Percentiles rank a stretch among this genome's conserved stretches.
These are phyloP conservation scores for Caenorhabditis tropicalis DNA, from an alignment of 1,140 invertebrate species.

Conservation along the genomic window DNA sequence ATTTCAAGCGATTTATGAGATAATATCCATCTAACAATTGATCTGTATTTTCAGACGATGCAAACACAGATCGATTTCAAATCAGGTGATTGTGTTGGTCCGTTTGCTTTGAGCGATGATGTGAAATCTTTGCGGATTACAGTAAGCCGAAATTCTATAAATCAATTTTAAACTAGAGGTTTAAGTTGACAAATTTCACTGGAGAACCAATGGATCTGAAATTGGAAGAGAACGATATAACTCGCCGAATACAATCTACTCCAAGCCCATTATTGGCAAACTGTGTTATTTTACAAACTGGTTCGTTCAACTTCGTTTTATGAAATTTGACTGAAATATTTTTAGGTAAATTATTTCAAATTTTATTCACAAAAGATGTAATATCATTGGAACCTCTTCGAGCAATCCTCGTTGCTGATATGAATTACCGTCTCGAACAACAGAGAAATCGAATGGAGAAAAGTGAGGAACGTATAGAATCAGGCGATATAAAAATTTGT, in stretches of 20 bases:
- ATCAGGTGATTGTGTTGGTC: background rate
- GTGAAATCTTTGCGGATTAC: background rate
- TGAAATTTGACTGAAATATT: background rate
- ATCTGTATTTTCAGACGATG: background rate
- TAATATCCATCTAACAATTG: no score
- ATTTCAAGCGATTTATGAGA: no score
- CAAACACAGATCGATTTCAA: background rate
- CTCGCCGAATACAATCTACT: background rate
- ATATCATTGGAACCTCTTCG: background rate
- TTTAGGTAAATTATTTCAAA: background rate
- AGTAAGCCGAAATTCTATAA: background rate
- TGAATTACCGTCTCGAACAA: constrained; percentile 13
- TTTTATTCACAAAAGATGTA: constrained; percentile 8
- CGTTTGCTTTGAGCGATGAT: background rate
- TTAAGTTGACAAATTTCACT: background rate
- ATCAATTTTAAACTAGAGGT: background rate
- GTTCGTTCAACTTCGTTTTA: background rate
- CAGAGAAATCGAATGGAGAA: no score
- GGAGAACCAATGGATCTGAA: constrained; percentile 1
- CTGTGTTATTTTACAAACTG: constrained; percentile 13
- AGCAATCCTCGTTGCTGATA: constrained; percentile 8
- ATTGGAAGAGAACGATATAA: background rate
- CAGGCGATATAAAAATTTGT: background rate
- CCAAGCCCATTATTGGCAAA: background rate
- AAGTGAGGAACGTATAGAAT: background rate